A percentile compares a stretch with the other conserved stretches of the same genome.
phyloP scores from a whole-genome alignment of 2,888 invertebrate species.

The Oscheius sp. region DNA sequence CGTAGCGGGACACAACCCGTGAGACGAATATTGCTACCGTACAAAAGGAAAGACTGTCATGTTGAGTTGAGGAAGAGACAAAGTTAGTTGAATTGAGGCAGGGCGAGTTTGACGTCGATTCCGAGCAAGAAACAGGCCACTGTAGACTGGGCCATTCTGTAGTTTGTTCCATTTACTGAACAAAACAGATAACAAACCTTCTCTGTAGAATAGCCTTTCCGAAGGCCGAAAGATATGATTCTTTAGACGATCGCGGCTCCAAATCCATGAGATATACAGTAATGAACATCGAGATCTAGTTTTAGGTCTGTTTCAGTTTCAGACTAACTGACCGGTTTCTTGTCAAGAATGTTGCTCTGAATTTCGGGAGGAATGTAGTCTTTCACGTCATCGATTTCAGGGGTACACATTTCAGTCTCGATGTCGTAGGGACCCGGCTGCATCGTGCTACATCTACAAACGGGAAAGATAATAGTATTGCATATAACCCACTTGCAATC shows the following conservation, averaged over 20 bases:
- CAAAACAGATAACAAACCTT: conserved; percentile 25
- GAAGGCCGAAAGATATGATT: conserved; percentile 72
- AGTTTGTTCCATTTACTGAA: neutral
- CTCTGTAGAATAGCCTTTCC: conserved; percentile 71
- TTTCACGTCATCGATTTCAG: conserved; percentile 72
- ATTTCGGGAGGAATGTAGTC: conserved; percentile 73
- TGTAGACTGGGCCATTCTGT: conserved; percentile 72
- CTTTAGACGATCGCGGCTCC: conserved; percentile 68
- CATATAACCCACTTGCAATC: conserved; percentile 58
- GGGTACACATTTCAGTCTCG: conserved; percentile 73
- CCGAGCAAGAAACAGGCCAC: conserved; percentile 73
- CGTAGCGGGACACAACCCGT: conserved; percentile 23
- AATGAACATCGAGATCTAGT: conserved; percentile 73
- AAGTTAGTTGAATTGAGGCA: conserved; percentile 54
- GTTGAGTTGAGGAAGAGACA: neutral
- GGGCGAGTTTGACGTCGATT: conserved; percentile 68
- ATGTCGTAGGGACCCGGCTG: conserved; percentile 73
- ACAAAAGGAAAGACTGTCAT: conserved; percentile 9
- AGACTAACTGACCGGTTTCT: conserved; percentile 63
- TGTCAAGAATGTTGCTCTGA: conserved; percentile 71
- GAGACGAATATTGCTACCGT: conserved; percentile 9
- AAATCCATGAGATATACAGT: conserved; percentile 73
- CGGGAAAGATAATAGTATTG: neutral
- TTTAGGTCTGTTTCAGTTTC: too few species aligned
- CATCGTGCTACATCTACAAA: conserved; percentile 68